Base-by-base conservation (phyloP, 2,888 invertebrate species). In the Nemoura dubitans region DNA sequence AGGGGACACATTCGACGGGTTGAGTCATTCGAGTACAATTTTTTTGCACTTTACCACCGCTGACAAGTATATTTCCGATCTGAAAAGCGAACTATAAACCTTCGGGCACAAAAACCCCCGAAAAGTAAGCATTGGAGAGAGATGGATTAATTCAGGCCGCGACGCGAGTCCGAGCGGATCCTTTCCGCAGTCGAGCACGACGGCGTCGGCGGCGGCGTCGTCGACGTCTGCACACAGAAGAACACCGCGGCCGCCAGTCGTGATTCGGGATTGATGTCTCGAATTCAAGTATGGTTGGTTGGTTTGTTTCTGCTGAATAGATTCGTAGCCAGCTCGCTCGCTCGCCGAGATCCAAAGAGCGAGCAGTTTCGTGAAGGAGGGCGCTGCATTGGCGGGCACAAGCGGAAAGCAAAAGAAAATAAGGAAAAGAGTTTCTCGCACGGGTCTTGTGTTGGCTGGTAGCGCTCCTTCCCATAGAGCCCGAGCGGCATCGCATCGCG, bases 301-400 rank as follows among this genome's bases (percentile, higher is more conserved):
- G 78, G 78, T 78, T 78, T 78, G 78, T 78, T 78, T 78, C 78
- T 78, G 28, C 78, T 78, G 78, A 78, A 78, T 78, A 78, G 78
- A 78, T 28, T 78, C 78, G 26, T 10, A n/a, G 5, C 28, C n/a
- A 2, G 78, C n/a, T 26, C 59, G 59, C 59, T 78, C 27, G 78
- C 10, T 78, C 26, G n/a, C 7, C 10, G 78, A 78, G 78, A 2
- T 3, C 28, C 28, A 28, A 28, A 78, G 28, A 78, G 78, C 78
- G 27, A 14, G 78, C 78, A 76, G 16, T 16, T 3, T 2, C 1
- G 78, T 0, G n/a, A 78, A 78, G 78, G n/a, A 78, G 78, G 78
- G 2, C 14, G 59, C 10, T 7, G 59, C 36, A 36, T 36, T 36
- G 25, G n/a, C 76, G 25, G 21, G 76, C n/a, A 3, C 5, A 14